A percentile compares a stretch with the other conserved stretches of the same genome.
Evolutionary conservation across 2,888 invertebrate genomes (phyloP).

Genomic region (Bembecia ichneumoniformis): DNA sequence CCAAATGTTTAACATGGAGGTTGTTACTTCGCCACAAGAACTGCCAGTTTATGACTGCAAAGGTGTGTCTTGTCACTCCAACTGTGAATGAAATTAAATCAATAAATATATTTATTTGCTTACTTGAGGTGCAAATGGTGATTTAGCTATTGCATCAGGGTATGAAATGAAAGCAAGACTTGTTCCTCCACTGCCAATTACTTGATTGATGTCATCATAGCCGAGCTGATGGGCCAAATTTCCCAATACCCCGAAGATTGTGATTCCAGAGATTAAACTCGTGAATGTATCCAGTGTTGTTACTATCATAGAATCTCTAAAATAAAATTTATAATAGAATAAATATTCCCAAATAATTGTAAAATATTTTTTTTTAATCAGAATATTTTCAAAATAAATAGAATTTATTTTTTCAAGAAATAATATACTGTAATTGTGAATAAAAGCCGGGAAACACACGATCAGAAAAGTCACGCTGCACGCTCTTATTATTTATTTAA

Average conservation of each 20-base stretch:
- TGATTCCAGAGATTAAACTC: constrained; percentile 84
- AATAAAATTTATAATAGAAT: constrained; percentile 8
- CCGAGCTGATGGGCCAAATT: constrained; percentile 80
- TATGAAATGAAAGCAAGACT: constrained; percentile 89
- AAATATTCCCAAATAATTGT: neutral
- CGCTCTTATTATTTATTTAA: too few species aligned
- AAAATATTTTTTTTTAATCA: neutral
- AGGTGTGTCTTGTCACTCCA: neutral
- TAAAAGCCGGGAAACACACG: too few species aligned
- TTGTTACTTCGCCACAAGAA: too few species aligned
- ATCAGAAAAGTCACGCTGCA: too few species aligned
- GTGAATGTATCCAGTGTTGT: constrained; percentile 87
- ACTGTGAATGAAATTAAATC: neutral
- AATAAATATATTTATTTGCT: constrained; percentile 5
- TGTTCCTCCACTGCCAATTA: constrained; percentile 80
- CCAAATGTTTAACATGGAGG: too few species aligned
- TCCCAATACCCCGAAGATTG: constrained; percentile 87
- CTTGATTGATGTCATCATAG: constrained; percentile 72
- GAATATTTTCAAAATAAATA: too few species aligned
- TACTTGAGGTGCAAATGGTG: constrained; percentile 82
- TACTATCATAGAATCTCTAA: constrained; percentile 84
- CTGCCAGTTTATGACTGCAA: neutral
- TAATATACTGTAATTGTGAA: too few species aligned
- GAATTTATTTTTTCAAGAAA: too few species aligned
- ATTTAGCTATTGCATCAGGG: constrained; percentile 86